phyloP scores from a whole-genome alignment of 2,113 vertebrate species.

The Coracopsis vasa region DNA sequence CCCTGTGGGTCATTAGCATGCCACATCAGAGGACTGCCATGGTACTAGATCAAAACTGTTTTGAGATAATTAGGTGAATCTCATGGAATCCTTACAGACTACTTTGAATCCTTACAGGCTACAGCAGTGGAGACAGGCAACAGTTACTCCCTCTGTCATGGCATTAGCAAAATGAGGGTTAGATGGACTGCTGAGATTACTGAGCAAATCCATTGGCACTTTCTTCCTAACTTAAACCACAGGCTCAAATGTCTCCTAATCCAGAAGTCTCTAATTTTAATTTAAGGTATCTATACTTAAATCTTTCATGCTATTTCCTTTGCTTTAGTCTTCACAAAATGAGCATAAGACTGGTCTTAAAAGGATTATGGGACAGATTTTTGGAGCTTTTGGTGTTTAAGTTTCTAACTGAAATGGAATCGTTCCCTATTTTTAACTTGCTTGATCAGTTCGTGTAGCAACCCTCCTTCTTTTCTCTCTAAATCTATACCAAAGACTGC shows the following conservation, averaged over 20 bases:
- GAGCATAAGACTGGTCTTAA: not conserved
- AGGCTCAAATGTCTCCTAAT: not conserved
- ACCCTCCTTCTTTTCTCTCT: not conserved
- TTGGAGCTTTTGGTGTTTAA: not conserved
- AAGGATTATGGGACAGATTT: constrained; percentile 13
- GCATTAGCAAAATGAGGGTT: not conserved
- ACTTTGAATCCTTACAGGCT: not conserved
- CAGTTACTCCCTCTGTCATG: not conserved
- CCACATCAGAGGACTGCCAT: not conserved
- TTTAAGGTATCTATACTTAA: not conserved
- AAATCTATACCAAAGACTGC: not conserved
- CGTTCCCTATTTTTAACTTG: not conserved
- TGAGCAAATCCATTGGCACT: not conserved
- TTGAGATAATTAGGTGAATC: not conserved
- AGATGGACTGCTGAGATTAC: not conserved
- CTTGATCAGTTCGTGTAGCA: not conserved
- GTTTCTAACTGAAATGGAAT: not conserved
- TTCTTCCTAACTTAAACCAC: constrained; percentile 1
- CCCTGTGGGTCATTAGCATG: not conserved
- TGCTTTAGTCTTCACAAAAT: not conserved
- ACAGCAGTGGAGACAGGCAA: rapidly evolving
- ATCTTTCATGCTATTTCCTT: not conserved
- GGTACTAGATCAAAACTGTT: not conserved
- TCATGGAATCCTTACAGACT: not conserved
- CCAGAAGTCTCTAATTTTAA: constrained; percentile 24